Conservation (phyloP, 2,797 vertebrate species). For the Pempheris klunzingeri region DNA sequence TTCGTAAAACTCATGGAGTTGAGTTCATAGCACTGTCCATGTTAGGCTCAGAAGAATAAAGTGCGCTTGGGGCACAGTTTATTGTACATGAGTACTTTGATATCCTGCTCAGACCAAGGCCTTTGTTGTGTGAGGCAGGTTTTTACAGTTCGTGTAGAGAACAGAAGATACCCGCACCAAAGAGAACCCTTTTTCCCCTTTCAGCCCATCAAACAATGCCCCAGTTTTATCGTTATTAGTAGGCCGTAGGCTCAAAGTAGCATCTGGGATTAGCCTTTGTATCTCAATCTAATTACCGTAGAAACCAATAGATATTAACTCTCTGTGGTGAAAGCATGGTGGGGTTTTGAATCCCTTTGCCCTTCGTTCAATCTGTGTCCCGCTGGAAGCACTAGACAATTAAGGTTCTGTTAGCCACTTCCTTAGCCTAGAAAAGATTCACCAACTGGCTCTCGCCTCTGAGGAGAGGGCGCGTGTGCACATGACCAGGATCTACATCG, state of each 20-base stretch:
- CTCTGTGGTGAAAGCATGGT: conserved; percentile 34
- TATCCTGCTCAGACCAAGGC: conserved; percentile 31
- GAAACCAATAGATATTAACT: conserved; percentile 24
- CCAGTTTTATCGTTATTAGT: conserved; percentile 14
- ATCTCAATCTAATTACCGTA: conserved; percentile 28
- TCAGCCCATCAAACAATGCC: conserved; percentile 28
- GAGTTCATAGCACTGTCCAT: conserved; percentile 60
- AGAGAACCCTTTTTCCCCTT: conserved; percentile 60
- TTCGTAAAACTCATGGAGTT: conserved; percentile 47
- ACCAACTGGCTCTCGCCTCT: conserved; percentile 55
- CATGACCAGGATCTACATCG: conserved; percentile 54
- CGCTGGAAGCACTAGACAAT: conserved; percentile 68
- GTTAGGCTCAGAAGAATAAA: conserved; percentile 26
- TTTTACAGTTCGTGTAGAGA: conserved; percentile 39
- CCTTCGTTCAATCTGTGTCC: conserved; percentile 45
- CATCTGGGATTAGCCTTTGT: conserved; percentile 49
- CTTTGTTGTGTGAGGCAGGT: conserved; percentile 19
- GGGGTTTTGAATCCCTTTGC: conserved; percentile 58
- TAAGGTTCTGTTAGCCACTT: conserved; percentile 51
- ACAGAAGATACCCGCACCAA: conserved; percentile 72
- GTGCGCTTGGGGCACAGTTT: conserved; percentile 28
- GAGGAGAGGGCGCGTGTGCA: conserved; percentile 60
- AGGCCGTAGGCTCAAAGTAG: conserved; percentile 32
- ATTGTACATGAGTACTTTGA: conserved; percentile 21
- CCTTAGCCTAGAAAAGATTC: conserved; percentile 52